Evolutionary conservation across 2,888 invertebrate species (phyloP).

Genomic region (Sesamia inferens): DNA sequence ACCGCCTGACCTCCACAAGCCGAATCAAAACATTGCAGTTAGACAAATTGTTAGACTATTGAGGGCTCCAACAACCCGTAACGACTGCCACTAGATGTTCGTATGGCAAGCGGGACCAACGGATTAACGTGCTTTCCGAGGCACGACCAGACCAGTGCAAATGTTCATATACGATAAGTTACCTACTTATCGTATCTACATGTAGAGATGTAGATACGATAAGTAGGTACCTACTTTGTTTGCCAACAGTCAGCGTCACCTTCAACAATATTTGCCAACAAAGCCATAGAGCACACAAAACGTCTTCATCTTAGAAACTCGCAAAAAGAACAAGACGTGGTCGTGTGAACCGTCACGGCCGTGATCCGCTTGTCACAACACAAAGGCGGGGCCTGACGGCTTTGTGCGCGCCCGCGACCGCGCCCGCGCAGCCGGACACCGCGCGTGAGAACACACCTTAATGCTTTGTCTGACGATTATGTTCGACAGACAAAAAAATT

Average conservation of each 20-base stretch:
- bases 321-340: conserved; percentile 37
- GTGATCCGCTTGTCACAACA: conserved; percentile 59
- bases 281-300: conserved; percentile 59
- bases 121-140: no score
- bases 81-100: no score
- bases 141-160: no score
- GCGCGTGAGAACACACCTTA: conserved; percentile 52
- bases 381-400: conserved; percentile 64
- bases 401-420: conserved; percentile 45
- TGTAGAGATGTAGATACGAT: no score
- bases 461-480: conserved; percentile 26
- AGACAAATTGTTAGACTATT: no score
- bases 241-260: conserved; percentile 32
- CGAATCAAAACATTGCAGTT: no score
- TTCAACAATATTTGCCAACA: conserved; percentile 52
- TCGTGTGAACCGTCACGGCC: conserved; percentile 57
- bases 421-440: conserved; percentile 35
- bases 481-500: not conserved
- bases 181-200: no score
- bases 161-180: no score
- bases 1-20: no score
- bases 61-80: no score
- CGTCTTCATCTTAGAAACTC: conserved; percentile 41
- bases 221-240: not conserved
- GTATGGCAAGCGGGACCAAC: no score